Evolutionary conservation across 92 coral and sea anemone genomes (phyloP), one percentile per base, ranked within the genome.

Genomic region (Parazoanthus swiftii): DNA sequence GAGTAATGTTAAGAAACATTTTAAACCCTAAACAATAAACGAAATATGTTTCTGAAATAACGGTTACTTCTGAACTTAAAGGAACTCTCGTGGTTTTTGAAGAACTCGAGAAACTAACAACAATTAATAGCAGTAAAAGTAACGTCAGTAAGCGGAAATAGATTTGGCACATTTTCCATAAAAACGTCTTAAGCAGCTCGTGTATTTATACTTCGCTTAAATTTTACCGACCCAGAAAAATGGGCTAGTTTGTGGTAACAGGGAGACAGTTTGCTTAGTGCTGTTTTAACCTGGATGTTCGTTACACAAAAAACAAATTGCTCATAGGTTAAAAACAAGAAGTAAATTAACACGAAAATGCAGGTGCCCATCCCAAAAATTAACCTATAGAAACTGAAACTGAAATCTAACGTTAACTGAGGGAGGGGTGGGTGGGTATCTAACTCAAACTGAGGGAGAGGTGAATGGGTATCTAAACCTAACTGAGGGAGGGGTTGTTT

Each of bases 1-100:
- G 90, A 95, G 98, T 95, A 79, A 78, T 14, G 14, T 36, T 26
- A 80, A 48, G 38, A 77, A 15, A 42, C 25, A 38, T 23, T 33
- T 76, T 85, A 85, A 21, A 65, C 3, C 25, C 42, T 80, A 50
- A 50, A 63, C 67, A 11, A 50, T 29, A 80, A 79, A 9, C 33
- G 21, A 46, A 44, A 25, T 8, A 46, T 21, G n/a, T 39, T 16
- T 79, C 15, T 4, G n/a, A 46, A 29, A 16, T 80, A 23, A 16
- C 26, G 46, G 8, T 20, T 76, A 39, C 23, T 37, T 37, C n/a
- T 16, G 50, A 76, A 18, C 79, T 39, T 76, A 39, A 76, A 76
- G 48, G 6, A 76, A 44, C 51, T 76, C 79, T 76, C 35, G 54
- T 39, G 50, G 26, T 9, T 8, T 6, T 76, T 36, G 50, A 76